A percentile compares a stretch with the other conserved stretches of the same genome.
Conservation (phyloP, 1,140 invertebrate genomes). For the Pogonomyrmex californicus region DNA sequence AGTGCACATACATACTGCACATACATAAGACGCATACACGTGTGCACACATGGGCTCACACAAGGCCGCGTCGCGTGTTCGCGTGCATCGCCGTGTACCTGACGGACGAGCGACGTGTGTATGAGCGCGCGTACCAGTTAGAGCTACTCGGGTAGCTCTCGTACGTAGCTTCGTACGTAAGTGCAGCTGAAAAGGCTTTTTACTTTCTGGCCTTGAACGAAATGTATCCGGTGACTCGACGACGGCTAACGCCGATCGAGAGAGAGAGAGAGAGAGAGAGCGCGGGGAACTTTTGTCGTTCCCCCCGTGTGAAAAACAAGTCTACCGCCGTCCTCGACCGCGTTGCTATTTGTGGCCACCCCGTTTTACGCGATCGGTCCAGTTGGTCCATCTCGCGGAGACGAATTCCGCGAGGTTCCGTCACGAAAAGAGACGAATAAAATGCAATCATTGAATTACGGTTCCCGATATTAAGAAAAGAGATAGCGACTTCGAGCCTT, state of each 20-base stretch:
- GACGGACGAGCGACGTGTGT: slow-evolving; percentile 45
- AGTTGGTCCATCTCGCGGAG: slow-evolving; percentile 3
- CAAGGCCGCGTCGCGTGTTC: slow-evolving; percentile 50
- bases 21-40: not conserved
- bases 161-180: slow-evolving; percentile 70
- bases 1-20: slow-evolving; percentile 6
- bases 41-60: slow-evolving; percentile 35
- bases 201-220: slow-evolving; percentile 86
- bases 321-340: slow-evolving; percentile 43
- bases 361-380: not conserved
- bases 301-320: slow-evolving; percentile 49
- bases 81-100: slow-evolving; percentile 75
- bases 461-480: not conserved
- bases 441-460: not conserved
- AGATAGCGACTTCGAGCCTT: not conserved
- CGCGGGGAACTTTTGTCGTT: slow-evolving; percentile 66
- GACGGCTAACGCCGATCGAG: slow-evolving; percentile 60
- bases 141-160: slow-evolving; percentile 66
- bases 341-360: slow-evolving; percentile 61
- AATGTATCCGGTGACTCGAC: slow-evolving; percentile 85
- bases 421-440: slow-evolving; percentile 39
- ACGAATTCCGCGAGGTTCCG: slow-evolving; percentile 50
- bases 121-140: slow-evolving; percentile 75
- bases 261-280: too few species aligned
- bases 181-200: slow-evolving; percentile 86